A percentile compares a stretch with the other conserved stretches of the same genome.
Evolutionary conservation across 2,888 invertebrate species (phyloP).

Genomic region (Ophioninae sp.): DNA sequence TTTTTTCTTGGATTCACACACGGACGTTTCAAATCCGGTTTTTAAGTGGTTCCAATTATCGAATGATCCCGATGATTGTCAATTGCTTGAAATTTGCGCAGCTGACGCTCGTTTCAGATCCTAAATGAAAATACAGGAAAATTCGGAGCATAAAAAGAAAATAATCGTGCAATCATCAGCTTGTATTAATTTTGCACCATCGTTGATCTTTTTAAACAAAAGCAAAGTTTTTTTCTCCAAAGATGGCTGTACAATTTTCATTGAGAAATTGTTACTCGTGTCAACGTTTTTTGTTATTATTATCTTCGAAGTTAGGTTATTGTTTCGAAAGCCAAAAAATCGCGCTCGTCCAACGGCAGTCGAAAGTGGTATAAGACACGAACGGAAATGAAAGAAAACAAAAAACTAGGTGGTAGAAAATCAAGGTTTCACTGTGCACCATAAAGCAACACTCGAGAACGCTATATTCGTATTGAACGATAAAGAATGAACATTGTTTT

Average conservation of each 20-base stretch:
- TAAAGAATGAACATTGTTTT: conserved; percentile 16
- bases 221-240: too few species aligned
- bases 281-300: too few species aligned
- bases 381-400: too few species aligned
- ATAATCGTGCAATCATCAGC: not conserved
- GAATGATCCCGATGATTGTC: not conserved
- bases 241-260: too few species aligned
- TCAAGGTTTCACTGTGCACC: not conserved
- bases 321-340: too few species aligned
- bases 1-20: conserved; percentile 33
- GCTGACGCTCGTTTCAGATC: not conserved
- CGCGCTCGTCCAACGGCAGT: too few species aligned
- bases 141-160: not conserved
- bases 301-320: too few species aligned
- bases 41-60: not conserved
- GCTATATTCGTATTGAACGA: conserved; percentile 1
- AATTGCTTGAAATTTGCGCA: not conserved
- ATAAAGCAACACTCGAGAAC: conserved; percentile 18
- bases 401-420: too few species aligned
- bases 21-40: not conserved
- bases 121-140: not conserved
- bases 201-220: too few species aligned
- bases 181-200: too few species aligned
- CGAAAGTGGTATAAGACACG: too few species aligned
- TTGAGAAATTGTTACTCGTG: too few species aligned